Conservation (phyloP, 2,113 vertebrate species). For the Salvelinus sp. region DNA sequence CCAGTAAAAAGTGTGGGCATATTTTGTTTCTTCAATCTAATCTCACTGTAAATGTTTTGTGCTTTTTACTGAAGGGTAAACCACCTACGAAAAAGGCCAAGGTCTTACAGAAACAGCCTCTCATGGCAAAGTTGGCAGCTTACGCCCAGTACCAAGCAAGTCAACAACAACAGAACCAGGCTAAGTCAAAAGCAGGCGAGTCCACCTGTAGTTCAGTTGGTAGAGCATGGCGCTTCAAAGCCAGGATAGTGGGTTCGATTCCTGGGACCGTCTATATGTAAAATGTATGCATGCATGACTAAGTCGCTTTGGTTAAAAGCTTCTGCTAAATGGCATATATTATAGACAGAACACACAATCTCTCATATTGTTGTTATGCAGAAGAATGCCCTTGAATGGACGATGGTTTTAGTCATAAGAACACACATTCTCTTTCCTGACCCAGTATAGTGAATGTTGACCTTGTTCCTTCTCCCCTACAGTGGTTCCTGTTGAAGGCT, state of each 20-base stretch:
- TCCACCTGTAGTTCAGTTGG: neutral
- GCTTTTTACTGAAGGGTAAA: conserved; percentile 83
- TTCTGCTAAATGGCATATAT: too few relatives aligned
- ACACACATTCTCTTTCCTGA: neutral
- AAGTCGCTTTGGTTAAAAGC: too few relatives aligned
- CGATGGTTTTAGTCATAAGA: neutral
- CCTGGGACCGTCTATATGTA: too few relatives aligned
- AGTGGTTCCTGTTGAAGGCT: conserved; percentile 80
- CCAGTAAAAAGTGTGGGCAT: neutral
- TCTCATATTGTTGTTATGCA: neutral
- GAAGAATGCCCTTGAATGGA: neutral
- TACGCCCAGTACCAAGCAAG: conserved; percentile 98
- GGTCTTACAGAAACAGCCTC: conserved; percentile 97
- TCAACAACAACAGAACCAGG: conserved; percentile 90
- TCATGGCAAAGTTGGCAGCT: conserved; percentile 96
- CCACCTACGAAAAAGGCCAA: conserved; percentile 98
- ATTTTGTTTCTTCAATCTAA: conserved; percentile 42
- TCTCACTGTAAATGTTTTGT: conserved; percentile 16
- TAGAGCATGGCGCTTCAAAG: too few relatives aligned
- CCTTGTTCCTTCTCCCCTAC: conserved; percentile 2
- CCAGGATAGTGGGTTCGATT: too few relatives aligned
- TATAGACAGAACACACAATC: neutral
- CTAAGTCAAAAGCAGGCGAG: conserved; percentile 94
- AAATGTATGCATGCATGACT: too few relatives aligned
- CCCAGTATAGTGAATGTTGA: neutral